Evolutionary conservation across 2,113 vertebrate genomes (phyloP), one percentile per base, ranked within the genome.

Genomic region (Sphaerodactylus townsendi): DNA sequence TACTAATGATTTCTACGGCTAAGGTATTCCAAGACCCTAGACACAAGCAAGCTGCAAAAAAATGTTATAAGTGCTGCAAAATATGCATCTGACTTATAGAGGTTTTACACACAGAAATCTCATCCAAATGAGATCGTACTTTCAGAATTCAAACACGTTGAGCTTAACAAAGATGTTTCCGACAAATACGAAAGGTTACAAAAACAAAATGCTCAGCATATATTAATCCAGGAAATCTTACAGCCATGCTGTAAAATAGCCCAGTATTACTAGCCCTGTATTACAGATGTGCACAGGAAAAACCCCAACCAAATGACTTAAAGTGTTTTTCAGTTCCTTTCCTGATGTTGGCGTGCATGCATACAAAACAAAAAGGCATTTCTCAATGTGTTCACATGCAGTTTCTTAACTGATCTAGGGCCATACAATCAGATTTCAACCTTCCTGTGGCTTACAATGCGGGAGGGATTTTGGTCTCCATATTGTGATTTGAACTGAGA

Each of bases 1-100:
- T 87, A 91, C 91, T 93, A 91, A 83, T 87, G 77, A 44, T 85
- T 90, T 84, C 69, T 79, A 64, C 68, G 65, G 78, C 68, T 83
- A 84, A 86, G 62, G 50, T 86, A 46, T 23, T 56, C 21, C 11
- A 53, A 53, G 78, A 35, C 14, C 3, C 23, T 30, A n/a, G 48
- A 71, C 28, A 21, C 23, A n/a, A 56, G 9, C 14, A 0, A 39
- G 10, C 48, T 41, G 33, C 48, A 81, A 39, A 71, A 56, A 70
- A 23, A 41, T 59, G 41, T 56, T 33, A 65, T 46, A 79, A 50
- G 50, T 68, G 35, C 44, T 41, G 39, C 39, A 48, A 5, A 79
- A 30, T 66, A 35, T 28, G 25, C 3, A 79, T 66, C 39, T 23
- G 53, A 56, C 23, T 17, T 23, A 44, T 59, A n/a, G n/a, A n/a